Evolutionary conservation across 2,797 vertebrate species (phyloP), one percentile per base, ranked within the genome.

Genomic region (Poecilia wingei): DNA sequence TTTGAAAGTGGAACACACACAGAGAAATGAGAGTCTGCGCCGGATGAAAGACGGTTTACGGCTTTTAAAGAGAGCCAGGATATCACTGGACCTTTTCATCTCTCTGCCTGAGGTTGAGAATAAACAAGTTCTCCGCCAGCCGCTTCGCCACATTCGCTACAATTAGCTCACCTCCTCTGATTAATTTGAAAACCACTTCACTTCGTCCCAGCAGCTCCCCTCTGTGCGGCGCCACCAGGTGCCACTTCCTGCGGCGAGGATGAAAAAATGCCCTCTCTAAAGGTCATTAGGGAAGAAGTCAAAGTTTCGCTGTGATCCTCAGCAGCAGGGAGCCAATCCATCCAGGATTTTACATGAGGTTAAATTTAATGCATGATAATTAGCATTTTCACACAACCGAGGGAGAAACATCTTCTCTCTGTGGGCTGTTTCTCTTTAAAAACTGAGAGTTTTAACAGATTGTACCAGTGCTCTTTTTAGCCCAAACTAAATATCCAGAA

Each of bases 391-490:
- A 57, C 75, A 75, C 36, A 83, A 74, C 76, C 2, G 2, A 80
- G 81, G 75, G 61, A 71, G 0, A 72, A 69, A 14, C 79, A 76
- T 39, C 53, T 43, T 74, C 57, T 81, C 80, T 85, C 78, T 0
- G 28, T 71, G 82, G 74, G 81, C 85, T 81, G 78, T n/a, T 80
- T 76, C 22, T 73, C 57, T 87, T 78, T 80, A 31, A 85, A 79
- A 73, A 9, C 73, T 70, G 14, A 72, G 71, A 20, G 28, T 79
- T 80, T 72, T 22, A 75, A 49, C 20, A 68, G 81, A 81, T 83
- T 71, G 61, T 14, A 36, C 53, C 61, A 74, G 73, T 81, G 5
- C 39, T 66, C 3, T 13, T 41, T 68, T 68, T 43, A 41, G 64
- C 39, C 20, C 2, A 36, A 36, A 66, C 8, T 22, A 6, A 68